These are phyloP conservation scores for Otus sunia DNA, from an alignment of 2,113 vertebrate species.

Conservation along the genomic window DNA sequence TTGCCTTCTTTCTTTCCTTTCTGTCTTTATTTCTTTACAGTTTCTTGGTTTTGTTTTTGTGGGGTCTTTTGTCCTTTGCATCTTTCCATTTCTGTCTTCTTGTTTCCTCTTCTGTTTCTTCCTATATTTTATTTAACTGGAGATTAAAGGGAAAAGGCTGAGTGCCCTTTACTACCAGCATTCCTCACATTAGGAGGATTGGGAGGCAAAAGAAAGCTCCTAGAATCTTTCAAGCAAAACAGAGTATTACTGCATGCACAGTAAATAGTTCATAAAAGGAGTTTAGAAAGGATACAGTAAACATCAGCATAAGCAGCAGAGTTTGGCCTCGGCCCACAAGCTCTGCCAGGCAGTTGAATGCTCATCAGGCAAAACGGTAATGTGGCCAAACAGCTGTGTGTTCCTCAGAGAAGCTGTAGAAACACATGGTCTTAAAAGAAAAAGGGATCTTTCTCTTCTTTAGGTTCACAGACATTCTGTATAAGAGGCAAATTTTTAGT, in stretches of 20 bases:
- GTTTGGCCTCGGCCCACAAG: background rate
- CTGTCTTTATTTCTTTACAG: background rate
- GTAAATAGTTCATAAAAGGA: background rate
- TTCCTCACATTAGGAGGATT: background rate
- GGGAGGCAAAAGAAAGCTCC: background rate
- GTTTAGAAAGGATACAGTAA: background rate
- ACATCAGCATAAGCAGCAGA: background rate
- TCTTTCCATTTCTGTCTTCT: background rate
- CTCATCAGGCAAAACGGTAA: background rate
- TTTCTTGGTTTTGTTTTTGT: background rate
- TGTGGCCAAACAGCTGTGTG: constrained; percentile 11
- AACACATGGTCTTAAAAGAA: background rate
- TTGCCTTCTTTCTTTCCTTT: background rate
- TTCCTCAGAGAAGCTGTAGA: background rate
- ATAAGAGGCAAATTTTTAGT: background rate
- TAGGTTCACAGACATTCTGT: background rate
- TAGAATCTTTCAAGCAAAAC: background rate
- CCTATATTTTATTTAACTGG: background rate
- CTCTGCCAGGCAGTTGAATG: background rate
- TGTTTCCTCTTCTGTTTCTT: background rate
- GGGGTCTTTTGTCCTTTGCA: background rate
- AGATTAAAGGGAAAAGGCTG: background rate
- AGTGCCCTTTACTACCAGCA: background rate
- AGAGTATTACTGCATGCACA: background rate
- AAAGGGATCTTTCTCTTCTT: background rate